phyloP scores from a whole-genome alignment of 1,140 invertebrate genomes.

The Phymorhynchus buccinoides region DNA sequence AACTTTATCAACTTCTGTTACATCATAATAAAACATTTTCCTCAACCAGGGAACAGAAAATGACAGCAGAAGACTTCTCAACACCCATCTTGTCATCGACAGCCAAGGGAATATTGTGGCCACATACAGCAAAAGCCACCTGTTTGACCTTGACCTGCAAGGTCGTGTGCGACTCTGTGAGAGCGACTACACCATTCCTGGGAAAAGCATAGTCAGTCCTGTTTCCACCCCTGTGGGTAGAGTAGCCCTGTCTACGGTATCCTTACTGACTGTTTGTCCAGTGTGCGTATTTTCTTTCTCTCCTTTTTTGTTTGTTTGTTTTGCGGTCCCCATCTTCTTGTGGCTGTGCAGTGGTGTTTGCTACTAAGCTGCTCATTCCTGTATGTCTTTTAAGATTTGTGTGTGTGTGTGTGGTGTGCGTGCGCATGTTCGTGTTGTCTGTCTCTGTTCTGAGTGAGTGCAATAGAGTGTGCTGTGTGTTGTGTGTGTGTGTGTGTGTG shows the following conservation, averaged over 20 bases:
- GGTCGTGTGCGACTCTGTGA: conserved; percentile 84
- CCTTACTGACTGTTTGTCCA: conserved; percentile 49
- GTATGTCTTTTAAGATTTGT: too few relatives aligned
- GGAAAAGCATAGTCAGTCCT: conserved; percentile 78
- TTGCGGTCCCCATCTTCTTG: too few relatives aligned
- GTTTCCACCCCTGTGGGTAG: conserved; percentile 84
- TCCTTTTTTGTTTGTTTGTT: not conserved
- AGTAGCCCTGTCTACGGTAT: conserved; percentile 80
- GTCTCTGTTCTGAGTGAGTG: too few relatives aligned
- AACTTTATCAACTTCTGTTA: too few relatives aligned
- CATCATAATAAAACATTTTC: too few relatives aligned
- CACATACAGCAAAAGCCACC: conserved; percentile 90
- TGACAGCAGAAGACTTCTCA: conserved; percentile 77
- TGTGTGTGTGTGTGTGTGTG: too few relatives aligned
- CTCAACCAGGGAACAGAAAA: conserved; percentile 45
- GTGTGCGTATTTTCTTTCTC: not conserved
- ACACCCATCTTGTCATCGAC: conserved; percentile 91
- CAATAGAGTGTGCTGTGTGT: too few relatives aligned
- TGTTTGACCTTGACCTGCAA: conserved; percentile 93
- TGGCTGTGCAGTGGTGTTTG: too few relatives aligned
- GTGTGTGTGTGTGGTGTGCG: too few relatives aligned
- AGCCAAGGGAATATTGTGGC: conserved; percentile 83
- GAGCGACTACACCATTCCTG: conserved; percentile 83
- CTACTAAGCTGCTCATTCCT: too few relatives aligned
- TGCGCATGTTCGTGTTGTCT: too few relatives aligned